Conservation (phyloP, 1,140 invertebrate genomes). For the Helicoverpa zea region DNA sequence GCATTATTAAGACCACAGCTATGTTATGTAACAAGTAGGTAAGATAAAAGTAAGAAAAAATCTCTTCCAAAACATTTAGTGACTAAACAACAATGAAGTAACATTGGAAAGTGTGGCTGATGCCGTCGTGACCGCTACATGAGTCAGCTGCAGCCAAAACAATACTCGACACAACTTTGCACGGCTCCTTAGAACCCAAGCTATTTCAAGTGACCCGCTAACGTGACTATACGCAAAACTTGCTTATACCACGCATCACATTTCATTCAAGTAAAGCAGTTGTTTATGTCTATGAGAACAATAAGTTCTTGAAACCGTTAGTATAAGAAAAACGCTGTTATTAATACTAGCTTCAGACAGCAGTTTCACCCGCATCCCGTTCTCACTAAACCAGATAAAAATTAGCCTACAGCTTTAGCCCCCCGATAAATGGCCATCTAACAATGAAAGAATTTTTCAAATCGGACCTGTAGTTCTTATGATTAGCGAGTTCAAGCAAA, state of each 20-base stretch:
- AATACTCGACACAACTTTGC: background rate
- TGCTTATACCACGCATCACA: no score
- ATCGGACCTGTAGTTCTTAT: no score
- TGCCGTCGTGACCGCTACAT: slow-evolving; percentile 7
- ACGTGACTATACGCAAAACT: no score
- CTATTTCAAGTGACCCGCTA: background rate
- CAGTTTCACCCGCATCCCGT: no score
- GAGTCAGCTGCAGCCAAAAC: slow-evolving; percentile 19
- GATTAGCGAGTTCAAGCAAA: no score
- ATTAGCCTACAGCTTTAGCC: no score
- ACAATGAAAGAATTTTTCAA: no score
- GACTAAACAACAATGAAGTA: slow-evolving; percentile 44
- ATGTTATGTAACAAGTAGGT: background rate
- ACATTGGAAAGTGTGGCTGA: slow-evolving; percentile 48
- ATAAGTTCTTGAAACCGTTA: slow-evolving; percentile 1
- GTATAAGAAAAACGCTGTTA: no score
- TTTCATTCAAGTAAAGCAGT: no score
- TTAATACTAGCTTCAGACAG: no score
- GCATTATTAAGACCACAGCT: background rate
- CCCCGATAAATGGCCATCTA: no score
- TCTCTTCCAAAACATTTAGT: slow-evolving; percentile 11
- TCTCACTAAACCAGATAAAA: no score
- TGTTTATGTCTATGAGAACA: background rate
- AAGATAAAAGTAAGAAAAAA: background rate
- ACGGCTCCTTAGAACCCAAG: background rate